Evolutionary conservation across 64 coral and sea anemone species (phyloP), one percentile per base, ranked within the genome.

Genomic region (Montipora sp.): DNA sequence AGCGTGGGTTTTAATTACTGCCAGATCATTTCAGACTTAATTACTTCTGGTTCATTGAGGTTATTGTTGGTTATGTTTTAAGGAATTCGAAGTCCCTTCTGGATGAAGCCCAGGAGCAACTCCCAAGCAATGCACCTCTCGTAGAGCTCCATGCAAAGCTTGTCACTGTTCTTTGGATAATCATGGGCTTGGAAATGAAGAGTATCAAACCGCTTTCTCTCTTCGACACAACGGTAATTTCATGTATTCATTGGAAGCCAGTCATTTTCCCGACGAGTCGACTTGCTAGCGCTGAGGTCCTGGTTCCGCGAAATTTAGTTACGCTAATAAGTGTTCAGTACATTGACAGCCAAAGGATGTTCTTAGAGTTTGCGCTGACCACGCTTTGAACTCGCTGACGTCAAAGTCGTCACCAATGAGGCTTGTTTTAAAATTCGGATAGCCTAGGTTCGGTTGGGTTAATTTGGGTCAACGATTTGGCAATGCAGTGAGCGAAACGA

Each of bases 151-250:
- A 99, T 50, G 67, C 83, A 3, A 87, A 88, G 83, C 24, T 99
- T 47, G 75, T 96, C 59, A 87, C 94, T 8, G 88, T 99, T 55
- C 69, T 99, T 44, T 99, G 98, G 94, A 73, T 94, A 19, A 90
- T 96, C 5, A 89, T 99, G 83, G 98, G 92, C 20, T 84, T 94
- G 22, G 92, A 94, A 14, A 96, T 99, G 75, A 99, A 96, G 63
- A 96, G 94, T 69, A 80, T 96, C 16, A 91, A 92, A 91, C 98
- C 94, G 67, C 86, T 99, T 75, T 81, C 92, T 10, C 98, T 99
- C 53, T 94, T 99, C 74, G 89, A 93, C 84, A 87, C 88, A 24
- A 96, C 78, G 94, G 98, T 99, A 91, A 75, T 45, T 4, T 13
- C 51, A 14, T 12, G 10, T 12, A 15, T 12, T 65, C 15, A 27